phyloP scores from a whole-genome alignment of 1,140 invertebrate species.

The Phenacoccus solenopsis region DNA sequence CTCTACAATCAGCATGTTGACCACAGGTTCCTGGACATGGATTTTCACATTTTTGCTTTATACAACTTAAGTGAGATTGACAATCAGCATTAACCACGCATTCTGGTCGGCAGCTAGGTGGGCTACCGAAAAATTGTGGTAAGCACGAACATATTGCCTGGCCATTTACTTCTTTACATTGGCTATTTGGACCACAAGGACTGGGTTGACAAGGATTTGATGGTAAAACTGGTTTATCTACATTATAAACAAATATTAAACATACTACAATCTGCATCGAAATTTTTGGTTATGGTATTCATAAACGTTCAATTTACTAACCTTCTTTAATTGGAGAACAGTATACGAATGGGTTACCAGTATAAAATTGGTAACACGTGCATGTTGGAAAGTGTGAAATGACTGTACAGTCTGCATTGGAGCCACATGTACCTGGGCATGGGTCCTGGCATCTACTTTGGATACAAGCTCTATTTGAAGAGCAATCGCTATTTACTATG shows the following conservation, averaged over 20 bases:
- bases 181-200: conserved; percentile 54
- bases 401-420: conserved; percentile 53
- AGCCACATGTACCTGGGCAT: conserved; percentile 63
- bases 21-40: conserved; percentile 64
- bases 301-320: background rate
- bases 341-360: conserved; percentile 50
- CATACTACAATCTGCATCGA: background rate
- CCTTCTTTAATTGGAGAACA: conserved; percentile 34
- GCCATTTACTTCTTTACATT: conserved; percentile 46
- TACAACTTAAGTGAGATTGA: conserved; percentile 45
- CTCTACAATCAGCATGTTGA: conserved; percentile 44
- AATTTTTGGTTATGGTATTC: background rate
- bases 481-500: conserved; percentile 59
- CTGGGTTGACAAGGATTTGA: conserved; percentile 48
- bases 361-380: conserved; percentile 42
- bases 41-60: conserved; percentile 51
- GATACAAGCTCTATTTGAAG: conserved; percentile 52
- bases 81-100: conserved; percentile 52
- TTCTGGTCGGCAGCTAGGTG: conserved; percentile 55
- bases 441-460: conserved; percentile 66
- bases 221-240: conserved; percentile 30
- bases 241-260: background rate
- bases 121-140: conserved; percentile 48
- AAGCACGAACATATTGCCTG: conserved; percentile 47
- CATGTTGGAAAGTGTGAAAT: conserved; percentile 51